These are phyloP conservation scores for Spilarctia lutea DNA, from an alignment of 2,888 invertebrate genomes.

Conservation along the genomic window DNA sequence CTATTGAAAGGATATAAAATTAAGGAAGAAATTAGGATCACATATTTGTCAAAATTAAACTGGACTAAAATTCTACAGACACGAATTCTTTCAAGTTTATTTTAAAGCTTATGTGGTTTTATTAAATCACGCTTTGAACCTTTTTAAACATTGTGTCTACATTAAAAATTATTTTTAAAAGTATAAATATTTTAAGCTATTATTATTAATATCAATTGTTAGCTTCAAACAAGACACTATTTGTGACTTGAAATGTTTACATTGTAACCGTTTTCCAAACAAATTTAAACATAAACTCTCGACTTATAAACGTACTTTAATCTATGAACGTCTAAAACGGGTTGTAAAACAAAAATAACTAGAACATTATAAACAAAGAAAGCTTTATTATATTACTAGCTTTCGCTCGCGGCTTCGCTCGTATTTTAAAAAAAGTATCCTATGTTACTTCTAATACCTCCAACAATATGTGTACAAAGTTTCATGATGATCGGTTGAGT, in stretches of 20 bases:
- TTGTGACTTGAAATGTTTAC: background rate
- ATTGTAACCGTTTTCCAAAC: background rate
- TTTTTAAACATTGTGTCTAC: background rate
- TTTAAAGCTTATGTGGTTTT: background rate
- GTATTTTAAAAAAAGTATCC: too few species aligned
- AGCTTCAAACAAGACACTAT: background rate
- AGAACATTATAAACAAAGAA: background rate
- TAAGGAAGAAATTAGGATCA: slow-evolving; percentile 31
- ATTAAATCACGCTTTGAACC: background rate
- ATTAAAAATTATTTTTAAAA: background rate
- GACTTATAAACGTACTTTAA: background rate
- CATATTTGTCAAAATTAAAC: slow-evolving; percentile 5
- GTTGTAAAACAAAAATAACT: background rate
- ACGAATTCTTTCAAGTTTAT: background rate
- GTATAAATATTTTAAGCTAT: too few species aligned
- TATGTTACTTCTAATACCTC: too few species aligned
- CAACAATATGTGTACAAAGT: too few species aligned
- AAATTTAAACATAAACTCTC: background rate
- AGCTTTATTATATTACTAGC: background rate
- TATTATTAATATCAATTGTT: too few species aligned
- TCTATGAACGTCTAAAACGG: background rate
- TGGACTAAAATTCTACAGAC: background rate
- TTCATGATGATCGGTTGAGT: too few species aligned
- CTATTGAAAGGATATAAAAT: slow-evolving; percentile 36
- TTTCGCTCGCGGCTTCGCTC: too few species aligned